phyloP scores from a whole-genome alignment of 2,113 vertebrate species.

The Gorsachius goisagi region DNA sequence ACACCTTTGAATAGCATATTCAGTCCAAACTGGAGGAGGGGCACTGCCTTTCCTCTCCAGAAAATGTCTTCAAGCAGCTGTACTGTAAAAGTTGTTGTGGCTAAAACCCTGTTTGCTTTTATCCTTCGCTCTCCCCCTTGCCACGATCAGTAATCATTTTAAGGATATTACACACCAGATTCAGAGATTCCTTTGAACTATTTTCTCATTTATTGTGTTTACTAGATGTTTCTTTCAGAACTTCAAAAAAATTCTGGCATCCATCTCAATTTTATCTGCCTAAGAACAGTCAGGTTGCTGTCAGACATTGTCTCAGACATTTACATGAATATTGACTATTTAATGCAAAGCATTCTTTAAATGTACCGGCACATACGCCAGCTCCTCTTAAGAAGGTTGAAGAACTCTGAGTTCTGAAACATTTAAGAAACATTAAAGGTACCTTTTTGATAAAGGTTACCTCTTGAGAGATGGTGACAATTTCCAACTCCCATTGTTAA shows the following conservation, averaged over 20 bases:
- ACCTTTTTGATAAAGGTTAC: not conserved
- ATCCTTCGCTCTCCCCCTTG: not conserved
- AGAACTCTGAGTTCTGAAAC: not conserved
- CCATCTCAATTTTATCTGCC: not conserved
- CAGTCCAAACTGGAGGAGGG: not conserved
- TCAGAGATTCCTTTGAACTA: not conserved
- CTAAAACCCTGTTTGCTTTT: not conserved
- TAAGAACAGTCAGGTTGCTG: not conserved
- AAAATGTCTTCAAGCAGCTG: not conserved
- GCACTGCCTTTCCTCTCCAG: not conserved
- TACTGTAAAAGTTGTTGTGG: not conserved
- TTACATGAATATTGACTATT: conserved; percentile 39
- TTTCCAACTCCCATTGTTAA: not conserved
- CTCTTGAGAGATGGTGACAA: not conserved
- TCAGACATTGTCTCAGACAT: conserved; percentile 6
- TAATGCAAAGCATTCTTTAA: conserved; percentile 21
- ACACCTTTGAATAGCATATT: not conserved
- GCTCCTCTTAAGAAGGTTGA: not conserved
- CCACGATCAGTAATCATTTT: not conserved
- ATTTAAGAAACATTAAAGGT: not conserved
- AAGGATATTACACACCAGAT: not conserved
- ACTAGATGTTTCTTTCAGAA: not conserved
- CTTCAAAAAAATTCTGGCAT: not conserved
- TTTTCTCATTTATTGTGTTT: conserved; percentile 2
- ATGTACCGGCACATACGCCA: not conserved